These are phyloP conservation scores for Papilio gigon DNA, from an alignment of 2,888 invertebrate species.

Conservation along the genomic window DNA sequence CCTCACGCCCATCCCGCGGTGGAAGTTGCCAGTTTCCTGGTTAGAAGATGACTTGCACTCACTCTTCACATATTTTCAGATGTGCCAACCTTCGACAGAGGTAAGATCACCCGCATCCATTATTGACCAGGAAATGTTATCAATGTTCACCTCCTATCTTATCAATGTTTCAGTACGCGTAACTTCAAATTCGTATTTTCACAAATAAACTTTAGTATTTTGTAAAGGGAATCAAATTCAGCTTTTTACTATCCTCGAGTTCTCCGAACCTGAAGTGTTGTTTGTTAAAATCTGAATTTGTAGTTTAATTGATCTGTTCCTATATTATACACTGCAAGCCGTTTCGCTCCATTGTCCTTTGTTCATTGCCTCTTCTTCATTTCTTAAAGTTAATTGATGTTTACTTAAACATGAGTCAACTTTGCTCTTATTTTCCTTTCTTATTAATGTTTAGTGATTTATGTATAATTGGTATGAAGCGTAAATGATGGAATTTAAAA, in stretches of 20 bases:
- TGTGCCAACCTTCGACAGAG: constrained; percentile 71
- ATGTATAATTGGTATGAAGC: constrained; percentile 10
- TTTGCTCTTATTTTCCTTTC: constrained; percentile 15
- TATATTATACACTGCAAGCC: constrained; percentile 42
- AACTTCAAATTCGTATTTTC: constrained; percentile 43
- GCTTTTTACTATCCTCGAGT: background rate
- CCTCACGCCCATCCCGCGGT: constrained; percentile 55
- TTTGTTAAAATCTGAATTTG: background rate
- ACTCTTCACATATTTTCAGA: constrained; percentile 75
- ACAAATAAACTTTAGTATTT: background rate
- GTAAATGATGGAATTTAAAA: constrained; percentile 17
- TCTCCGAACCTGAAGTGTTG: background rate
- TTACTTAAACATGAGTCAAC: constrained; percentile 20
- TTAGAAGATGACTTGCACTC: constrained; percentile 54
- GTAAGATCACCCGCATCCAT: constrained; percentile 70
- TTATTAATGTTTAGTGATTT: background rate
- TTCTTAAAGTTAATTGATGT: constrained; percentile 28
- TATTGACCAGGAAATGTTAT: constrained; percentile 71
- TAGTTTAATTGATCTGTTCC: constrained; percentile 38
- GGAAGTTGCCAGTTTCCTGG: constrained; percentile 73
- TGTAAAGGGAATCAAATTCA: too few species aligned
- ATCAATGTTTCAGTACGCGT: constrained; percentile 48
- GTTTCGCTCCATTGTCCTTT: constrained; percentile 38
- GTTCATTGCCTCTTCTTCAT: constrained; percentile 31
- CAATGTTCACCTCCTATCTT: constrained; percentile 60